Percentiles rank a stretch among this genome's conserved stretches.
phyloP scores from a whole-genome alignment of 2,113 vertebrate genomes.

The Oncorhynchus gorbuscha region DNA sequence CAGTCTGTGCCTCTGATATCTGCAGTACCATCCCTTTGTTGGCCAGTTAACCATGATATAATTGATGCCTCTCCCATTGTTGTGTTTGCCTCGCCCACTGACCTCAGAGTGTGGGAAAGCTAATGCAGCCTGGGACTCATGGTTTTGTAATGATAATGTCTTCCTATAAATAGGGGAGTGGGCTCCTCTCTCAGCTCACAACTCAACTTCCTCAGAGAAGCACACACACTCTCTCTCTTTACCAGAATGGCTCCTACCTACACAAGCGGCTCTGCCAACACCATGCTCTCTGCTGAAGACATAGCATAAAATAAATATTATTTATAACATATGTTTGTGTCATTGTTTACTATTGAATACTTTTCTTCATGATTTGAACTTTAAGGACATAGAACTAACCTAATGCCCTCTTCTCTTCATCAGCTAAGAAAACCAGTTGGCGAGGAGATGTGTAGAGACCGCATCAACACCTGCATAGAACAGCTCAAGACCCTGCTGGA shows the following conservation, averaged over 20 bases:
- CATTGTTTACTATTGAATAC: not conserved
- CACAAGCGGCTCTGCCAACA: conserved; percentile 29
- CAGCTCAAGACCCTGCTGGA: conserved; percentile 45
- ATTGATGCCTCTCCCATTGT: conserved; percentile 59
- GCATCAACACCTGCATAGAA: conserved; percentile 50
- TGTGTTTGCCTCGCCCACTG: conserved; percentile 50
- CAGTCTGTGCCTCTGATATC: conserved; percentile 30
- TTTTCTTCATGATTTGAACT: not conserved
- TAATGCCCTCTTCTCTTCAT: not conserved
- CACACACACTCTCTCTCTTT: conserved; percentile 19
- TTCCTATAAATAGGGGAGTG: conserved; percentile 60
- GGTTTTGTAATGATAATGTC: conserved; percentile 69
- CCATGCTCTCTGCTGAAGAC: conserved; percentile 50
- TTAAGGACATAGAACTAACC: conserved; percentile 18
- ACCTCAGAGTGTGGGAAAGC: conserved; percentile 68
- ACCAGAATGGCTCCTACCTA: conserved; percentile 53
- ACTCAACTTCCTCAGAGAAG: conserved; percentile 44
- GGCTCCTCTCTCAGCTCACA: conserved; percentile 41
- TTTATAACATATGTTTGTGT: not conserved
- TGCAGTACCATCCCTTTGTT: conserved; percentile 25
- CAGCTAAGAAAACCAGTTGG: conserved; percentile 59
- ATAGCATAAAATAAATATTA: conserved; percentile 50
- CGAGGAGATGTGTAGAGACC: conserved; percentile 47
- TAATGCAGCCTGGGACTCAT: conserved; percentile 66
- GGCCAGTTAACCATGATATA: conserved; percentile 60